Percentiles rank a stretch among this genome's conserved stretches.
These are phyloP conservation scores for Paraplagusia blochii DNA, from an alignment of 2,113 vertebrate species.

Conservation along the genomic window DNA sequence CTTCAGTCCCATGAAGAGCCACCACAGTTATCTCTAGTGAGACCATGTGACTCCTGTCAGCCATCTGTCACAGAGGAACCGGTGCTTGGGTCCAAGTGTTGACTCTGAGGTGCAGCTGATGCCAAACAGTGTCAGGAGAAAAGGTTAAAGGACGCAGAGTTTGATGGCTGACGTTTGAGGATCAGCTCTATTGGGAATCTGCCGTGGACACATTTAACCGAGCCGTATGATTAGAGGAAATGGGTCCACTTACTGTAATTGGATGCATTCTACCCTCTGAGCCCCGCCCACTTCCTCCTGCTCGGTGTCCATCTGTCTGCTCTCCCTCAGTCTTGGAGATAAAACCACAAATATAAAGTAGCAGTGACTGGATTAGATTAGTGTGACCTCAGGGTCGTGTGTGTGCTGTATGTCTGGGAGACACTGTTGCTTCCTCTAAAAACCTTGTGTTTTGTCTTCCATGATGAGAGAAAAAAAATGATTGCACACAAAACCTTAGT, in stretches of 20 bases:
- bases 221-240: conserved; percentile 64
- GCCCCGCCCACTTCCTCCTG: conserved; percentile 13
- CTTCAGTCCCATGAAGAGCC: not conserved
- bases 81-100: not conserved
- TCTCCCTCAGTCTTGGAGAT: conserved; percentile 17
- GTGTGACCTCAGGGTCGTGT: conserved; percentile 18
- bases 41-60: not conserved
- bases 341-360: conserved; percentile 23
- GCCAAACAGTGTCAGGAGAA: conserved; percentile 10
- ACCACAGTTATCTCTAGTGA: not conserved
- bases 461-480: conserved; percentile 1
- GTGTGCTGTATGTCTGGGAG: not conserved
- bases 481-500: not conserved
- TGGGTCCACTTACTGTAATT: conserved; percentile 61
- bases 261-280: conserved; percentile 36
- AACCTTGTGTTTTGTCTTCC: conserved; percentile 10
- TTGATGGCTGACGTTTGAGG: conserved; percentile 51
- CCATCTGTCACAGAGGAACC: conserved; percentile 1
- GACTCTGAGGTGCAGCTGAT: not conserved
- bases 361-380: not conserved
- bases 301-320: conserved; percentile 42
- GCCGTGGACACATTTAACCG: conserved; percentile 54
- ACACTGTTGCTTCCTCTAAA: not conserved
- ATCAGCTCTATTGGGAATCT: conserved; percentile 50
- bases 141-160: conserved; percentile 11